These are phyloP conservation scores for Eleutherodactylus coqui DNA, from an alignment of 2,797 vertebrate species.

Conservation along the genomic window DNA sequence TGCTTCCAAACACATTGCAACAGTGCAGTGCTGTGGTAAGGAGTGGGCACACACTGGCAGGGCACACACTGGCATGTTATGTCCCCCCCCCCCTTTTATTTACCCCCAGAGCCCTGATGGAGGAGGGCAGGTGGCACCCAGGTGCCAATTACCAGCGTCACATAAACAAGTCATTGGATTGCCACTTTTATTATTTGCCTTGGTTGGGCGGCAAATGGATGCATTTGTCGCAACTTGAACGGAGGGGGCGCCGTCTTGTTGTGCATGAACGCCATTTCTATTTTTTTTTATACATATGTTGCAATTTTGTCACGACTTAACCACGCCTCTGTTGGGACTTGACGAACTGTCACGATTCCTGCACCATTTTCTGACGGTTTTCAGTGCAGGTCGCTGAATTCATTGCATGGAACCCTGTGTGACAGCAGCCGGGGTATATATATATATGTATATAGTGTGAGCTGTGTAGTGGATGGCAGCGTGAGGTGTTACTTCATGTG, in stretches of 20 bases:
- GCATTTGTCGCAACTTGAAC: neutral
- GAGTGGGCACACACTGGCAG: conserved; percentile 5
- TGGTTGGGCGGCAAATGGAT: neutral
- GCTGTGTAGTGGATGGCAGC: too few species aligned
- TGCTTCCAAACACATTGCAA: conserved; percentile 34
- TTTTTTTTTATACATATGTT: neutral
- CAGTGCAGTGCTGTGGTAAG: conserved; percentile 44
- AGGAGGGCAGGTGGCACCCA: neutral
- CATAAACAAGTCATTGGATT: neutral
- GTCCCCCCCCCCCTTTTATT: neutral
- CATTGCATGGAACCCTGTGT: too few species aligned
- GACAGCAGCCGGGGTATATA: too few species aligned
- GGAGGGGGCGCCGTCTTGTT: neutral
- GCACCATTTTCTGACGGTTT: neutral
- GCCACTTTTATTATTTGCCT: neutral
- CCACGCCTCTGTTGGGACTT: neutral
- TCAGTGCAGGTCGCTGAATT: too few species aligned
- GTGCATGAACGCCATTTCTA: neutral
- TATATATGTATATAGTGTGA: too few species aligned
- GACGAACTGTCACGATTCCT: neutral
- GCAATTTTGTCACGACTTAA: neutral
- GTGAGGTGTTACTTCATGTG: neutral
- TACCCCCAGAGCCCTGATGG: conserved; percentile 5
- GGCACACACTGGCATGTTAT: neutral
- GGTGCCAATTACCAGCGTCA: neutral